A percentile compares a stretch with the other conserved stretches of the same genome.
These are phyloP conservation scores for Dinomys branickii DNA, from an alignment of 2,113 vertebrate species.

Conservation along the genomic window DNA sequence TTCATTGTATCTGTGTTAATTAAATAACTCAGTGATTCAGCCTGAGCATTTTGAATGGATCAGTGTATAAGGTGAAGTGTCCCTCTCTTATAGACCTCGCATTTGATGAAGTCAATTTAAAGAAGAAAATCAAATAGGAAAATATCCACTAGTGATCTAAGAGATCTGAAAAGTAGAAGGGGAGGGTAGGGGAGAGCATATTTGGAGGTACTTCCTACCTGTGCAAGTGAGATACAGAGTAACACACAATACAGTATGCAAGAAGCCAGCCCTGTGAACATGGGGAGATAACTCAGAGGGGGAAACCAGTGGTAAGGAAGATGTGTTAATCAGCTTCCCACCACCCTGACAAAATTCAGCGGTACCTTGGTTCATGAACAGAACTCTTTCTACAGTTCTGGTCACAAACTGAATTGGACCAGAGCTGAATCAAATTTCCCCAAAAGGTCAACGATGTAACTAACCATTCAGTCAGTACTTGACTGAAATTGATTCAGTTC, in stretches of 20 bases:
- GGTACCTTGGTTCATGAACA: background rate
- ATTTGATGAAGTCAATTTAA: background rate
- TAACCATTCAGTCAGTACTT: background rate
- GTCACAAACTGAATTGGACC: background rate
- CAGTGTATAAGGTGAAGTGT: background rate
- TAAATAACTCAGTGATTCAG: background rate
- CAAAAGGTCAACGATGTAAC: background rate
- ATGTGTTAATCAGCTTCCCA: background rate
- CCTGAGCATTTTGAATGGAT: background rate
- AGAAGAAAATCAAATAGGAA: background rate
- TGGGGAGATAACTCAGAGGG: background rate
- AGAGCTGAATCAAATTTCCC: background rate
- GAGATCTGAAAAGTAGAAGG: background rate
- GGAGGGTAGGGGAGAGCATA: background rate
- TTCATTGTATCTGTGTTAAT: background rate
- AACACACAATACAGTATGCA: background rate
- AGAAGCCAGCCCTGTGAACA: background rate
- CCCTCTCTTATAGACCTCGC: background rate
- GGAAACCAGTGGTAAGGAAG: background rate
- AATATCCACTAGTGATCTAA: background rate
- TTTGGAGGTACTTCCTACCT: background rate
- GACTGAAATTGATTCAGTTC: background rate
- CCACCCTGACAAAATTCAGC: background rate
- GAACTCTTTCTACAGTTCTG: background rate
- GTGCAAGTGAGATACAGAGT: background rate